These are phyloP conservation scores for Diuraphis noxia DNA, from an alignment of 1,140 invertebrate species.

Conservation along the genomic window DNA sequence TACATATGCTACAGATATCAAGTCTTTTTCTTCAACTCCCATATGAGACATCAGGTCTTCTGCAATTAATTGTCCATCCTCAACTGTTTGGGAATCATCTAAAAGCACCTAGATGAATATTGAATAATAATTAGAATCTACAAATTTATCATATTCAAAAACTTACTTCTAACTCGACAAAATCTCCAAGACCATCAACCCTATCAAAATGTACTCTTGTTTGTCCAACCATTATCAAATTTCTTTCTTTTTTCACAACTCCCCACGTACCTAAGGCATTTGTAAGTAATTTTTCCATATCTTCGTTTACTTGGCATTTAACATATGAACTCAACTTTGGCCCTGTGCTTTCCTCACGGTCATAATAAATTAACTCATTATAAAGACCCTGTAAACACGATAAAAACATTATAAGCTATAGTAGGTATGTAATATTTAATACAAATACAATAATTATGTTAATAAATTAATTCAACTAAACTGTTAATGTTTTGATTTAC, in stretches of 20 bases:
- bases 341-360: slow-evolving; percentile 70
- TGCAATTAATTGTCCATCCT: slow-evolving; percentile 56
- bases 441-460: neutral
- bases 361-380: slow-evolving; percentile 77
- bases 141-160: neutral
- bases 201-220: slow-evolving; percentile 87
- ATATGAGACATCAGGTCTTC: slow-evolving; percentile 54
- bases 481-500: neutral
- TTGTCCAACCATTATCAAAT: slow-evolving; percentile 78
- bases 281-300: slow-evolving; percentile 63
- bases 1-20: slow-evolving; percentile 55
- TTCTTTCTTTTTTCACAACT: slow-evolving; percentile 72
- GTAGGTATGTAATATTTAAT: neutral
- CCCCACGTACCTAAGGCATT: slow-evolving; percentile 69
- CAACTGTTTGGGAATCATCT: slow-evolving; percentile 54
- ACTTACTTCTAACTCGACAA: slow-evolving; percentile 86
- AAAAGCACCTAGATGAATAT: slow-evolving; percentile 51
- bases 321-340: slow-evolving; percentile 72
- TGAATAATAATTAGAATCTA: neutral
- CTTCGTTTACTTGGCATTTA: slow-evolving; percentile 60
- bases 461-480: neutral
- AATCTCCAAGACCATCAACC: slow-evolving; percentile 79
- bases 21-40: slow-evolving; percentile 54
- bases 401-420: neutral
- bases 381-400: slow-evolving; percentile 60